A percentile compares a stretch with the other conserved stretches of the same genome.
Conservation (phyloP, 2,113 vertebrate species). For the Nycticebus coucang region DNA sequence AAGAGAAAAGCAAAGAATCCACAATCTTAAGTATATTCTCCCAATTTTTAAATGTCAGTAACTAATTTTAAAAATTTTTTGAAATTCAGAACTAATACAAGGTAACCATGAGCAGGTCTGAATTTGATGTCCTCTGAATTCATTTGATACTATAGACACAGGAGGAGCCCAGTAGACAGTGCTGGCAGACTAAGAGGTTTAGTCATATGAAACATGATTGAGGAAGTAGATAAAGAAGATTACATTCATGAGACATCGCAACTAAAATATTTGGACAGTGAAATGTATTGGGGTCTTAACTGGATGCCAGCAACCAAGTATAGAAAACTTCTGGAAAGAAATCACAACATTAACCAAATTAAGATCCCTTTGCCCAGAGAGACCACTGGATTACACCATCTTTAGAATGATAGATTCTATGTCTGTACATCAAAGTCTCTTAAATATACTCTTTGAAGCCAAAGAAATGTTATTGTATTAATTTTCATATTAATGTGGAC, state of each 20-base stretch:
- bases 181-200: background rate
- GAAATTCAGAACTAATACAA: background rate
- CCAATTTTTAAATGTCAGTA: background rate
- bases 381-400: background rate
- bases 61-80: background rate
- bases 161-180: background rate
- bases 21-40: background rate
- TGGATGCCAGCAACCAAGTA: background rate
- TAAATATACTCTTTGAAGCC: slow-evolving; percentile 60
- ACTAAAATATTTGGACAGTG: background rate
- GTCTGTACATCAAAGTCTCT: slow-evolving; percentile 63
- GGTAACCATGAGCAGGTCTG: background rate
- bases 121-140: background rate
- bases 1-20: background rate
- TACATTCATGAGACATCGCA: background rate
- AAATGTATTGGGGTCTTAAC: background rate
- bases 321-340: slow-evolving; percentile 8
- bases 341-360: background rate
- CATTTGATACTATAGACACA: background rate
- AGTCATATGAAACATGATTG: background rate
- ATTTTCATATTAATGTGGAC: slow-evolving; percentile 66
- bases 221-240: background rate
- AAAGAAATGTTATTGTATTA: slow-evolving; percentile 76
- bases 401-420: slow-evolving; percentile 58
- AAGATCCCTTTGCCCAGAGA: background rate